Evolutionary conservation across 1,140 invertebrate species (phyloP), one percentile per base, ranked within the genome.

Genomic region (Drosophila tropicalis): DNA sequence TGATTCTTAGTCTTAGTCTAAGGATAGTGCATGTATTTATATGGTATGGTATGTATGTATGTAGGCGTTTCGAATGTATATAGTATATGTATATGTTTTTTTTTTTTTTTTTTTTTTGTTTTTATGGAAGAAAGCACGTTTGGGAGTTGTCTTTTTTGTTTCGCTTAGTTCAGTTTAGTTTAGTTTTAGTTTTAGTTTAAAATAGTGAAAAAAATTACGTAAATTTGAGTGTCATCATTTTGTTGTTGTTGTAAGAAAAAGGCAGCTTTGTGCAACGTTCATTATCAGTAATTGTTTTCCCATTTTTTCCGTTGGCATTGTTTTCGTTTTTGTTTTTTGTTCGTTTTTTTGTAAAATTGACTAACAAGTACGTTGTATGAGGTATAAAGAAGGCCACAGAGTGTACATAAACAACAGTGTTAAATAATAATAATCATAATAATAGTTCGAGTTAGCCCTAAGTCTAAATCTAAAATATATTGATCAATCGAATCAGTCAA

Each of bases 341-440:
- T n/a, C n/a, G n/a, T n/a, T n/a, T n/a, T 39, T 39, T 62, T 82
- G 68, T 83, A 80, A 87, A 86, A 87, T 87, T 87, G 84, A 89
- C 84, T 89, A 89, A 89, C 81, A 39, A 89, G 85, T 89, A 89
- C 84, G 84, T 90, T 89, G 66, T 89, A 90, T 89, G 84, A 89
- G 84, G 84, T 89, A 89, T 89, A 90, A 81, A 89, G 81, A 89
- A 89, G 84, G 84, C 84, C 84, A 89, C 84, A 90, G 83, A 87
- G 83, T 76, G 73, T 87, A 70, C 70, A 89, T 89, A 58, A 58
- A 58, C 56, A 58, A 75, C 55, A 87, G 74, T 74, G 39, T 39
- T 69, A 58, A 76, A 67, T 71, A 78, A 71, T 62, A 64, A 56
- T 83, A 36, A 36, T 36, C 7, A 36, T 36, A 36, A 36, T 36